Conservation (phyloP, 2,888 invertebrate species). For the Calameuta idolon region DNA sequence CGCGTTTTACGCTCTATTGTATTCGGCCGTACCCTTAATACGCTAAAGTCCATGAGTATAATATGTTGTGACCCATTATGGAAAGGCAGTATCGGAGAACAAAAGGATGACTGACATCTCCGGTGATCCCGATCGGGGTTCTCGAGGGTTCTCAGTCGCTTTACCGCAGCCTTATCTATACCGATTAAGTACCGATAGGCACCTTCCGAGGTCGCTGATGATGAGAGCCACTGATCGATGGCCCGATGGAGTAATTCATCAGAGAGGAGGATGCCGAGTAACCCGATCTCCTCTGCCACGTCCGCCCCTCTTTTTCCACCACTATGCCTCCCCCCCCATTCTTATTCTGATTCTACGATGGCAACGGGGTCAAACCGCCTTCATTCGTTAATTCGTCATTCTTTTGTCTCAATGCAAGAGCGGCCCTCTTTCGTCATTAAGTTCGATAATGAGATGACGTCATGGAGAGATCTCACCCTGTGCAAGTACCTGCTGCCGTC, state of each 20-base stretch:
- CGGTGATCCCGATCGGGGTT: conserved; percentile 51
- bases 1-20: conserved; percentile 47
- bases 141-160: conserved; percentile 13
- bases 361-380: conserved; percentile 56
- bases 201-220: conserved; percentile 7
- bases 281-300: conserved; percentile 52
- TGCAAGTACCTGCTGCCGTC: background rate
- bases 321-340: conserved; percentile 23
- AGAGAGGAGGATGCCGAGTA: conserved; percentile 59
- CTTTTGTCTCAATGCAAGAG: conserved; percentile 43
- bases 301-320: conserved; percentile 35
- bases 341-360: conserved; percentile 47
- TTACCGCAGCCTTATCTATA: too few species aligned
- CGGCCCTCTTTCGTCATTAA: conserved; percentile 39
- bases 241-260: conserved; percentile 55
- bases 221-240: conserved; percentile 56
- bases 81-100: conserved; percentile 51
- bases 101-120: conserved; percentile 59
- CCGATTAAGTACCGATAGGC: background rate
- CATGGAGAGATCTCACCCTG: conserved; percentile 18
- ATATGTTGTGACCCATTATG: conserved; percentile 27
- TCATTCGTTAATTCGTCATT: conserved; percentile 52
- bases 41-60: conserved; percentile 36
- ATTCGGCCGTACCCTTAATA: conserved; percentile 37
- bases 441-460: conserved; percentile 37